Evolutionary conservation across 2,113 vertebrate species (phyloP).

Genomic region (Glaucomys volans): DNA sequence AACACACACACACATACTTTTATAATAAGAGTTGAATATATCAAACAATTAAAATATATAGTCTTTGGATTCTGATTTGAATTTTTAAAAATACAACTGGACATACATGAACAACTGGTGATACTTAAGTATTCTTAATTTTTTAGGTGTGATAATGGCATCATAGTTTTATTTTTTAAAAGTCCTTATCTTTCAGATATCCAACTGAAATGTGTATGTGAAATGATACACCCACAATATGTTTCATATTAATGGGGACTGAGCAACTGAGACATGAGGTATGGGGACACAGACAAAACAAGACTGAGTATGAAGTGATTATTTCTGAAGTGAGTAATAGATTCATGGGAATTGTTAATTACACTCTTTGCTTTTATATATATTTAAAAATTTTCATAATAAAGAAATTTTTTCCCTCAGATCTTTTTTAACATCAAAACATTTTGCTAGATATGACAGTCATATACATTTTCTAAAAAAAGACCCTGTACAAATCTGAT

Average conservation of each 20-base stretch:
- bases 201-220: slow-evolving; percentile 43
- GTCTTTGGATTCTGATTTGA: slow-evolving; percentile 46
- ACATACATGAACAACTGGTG: slow-evolving; percentile 3
- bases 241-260: neutral
- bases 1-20: neutral
- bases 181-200: neutral
- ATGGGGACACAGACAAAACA: neutral
- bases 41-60: neutral
- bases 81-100: neutral
- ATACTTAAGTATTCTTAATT: slow-evolving; percentile 23
- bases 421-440: neutral
- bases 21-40: neutral
- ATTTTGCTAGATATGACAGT: neutral
- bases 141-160: slow-evolving; percentile 23
- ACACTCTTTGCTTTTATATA: neutral
- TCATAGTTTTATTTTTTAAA: neutral
- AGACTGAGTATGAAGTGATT: neutral
- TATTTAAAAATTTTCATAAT: slow-evolving; percentile 36
- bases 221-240: neutral
- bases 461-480: slow-evolving; percentile 27
- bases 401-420: neutral
- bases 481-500: neutral
- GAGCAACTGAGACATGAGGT: neutral
- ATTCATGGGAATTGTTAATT: neutral
- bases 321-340: neutral